A percentile compares a stretch with the other conserved stretches of the same genome.
Evolutionary conservation across 2,797 vertebrate species (phyloP).

Genomic region (Buceros bicornis): DNA sequence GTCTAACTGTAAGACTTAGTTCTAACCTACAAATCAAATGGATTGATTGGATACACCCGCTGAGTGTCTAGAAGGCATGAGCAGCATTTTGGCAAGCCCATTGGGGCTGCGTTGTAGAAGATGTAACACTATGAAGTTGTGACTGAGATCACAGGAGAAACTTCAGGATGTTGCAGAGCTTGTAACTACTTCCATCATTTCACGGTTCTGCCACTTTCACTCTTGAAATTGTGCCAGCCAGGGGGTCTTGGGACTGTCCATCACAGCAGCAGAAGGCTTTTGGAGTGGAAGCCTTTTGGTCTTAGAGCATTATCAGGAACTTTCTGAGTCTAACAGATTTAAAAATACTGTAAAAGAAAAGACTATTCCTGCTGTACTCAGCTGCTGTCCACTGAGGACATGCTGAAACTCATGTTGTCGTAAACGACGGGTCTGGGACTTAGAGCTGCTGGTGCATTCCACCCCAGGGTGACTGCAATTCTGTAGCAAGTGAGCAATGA

Average conservation of each 20-base stretch:
- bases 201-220: not conserved
- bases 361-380: not conserved
- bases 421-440: not conserved
- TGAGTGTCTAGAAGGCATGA: constrained; percentile 9
- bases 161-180: not conserved
- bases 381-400: not conserved
- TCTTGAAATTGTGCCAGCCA: not conserved
- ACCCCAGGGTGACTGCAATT: not conserved
- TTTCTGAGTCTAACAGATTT: not conserved
- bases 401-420: not conserved
- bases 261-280: not conserved
- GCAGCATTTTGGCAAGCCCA: constrained; percentile 48
- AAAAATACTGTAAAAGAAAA: not conserved
- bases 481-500: not conserved
- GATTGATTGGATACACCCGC: not conserved
- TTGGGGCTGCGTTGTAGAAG: not conserved
- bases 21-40: constrained; percentile 56
- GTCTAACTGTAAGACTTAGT: constrained; percentile 34
- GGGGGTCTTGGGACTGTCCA: not conserved
- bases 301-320: not conserved
- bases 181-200: not conserved
- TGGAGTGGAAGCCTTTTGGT: not conserved
- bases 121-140: not conserved
- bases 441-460: not conserved
- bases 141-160: constrained; percentile 21